These are phyloP conservation scores for Pyrocoelia pectoralis DNA, from an alignment of 2,888 invertebrate species.

Conservation along the genomic window DNA sequence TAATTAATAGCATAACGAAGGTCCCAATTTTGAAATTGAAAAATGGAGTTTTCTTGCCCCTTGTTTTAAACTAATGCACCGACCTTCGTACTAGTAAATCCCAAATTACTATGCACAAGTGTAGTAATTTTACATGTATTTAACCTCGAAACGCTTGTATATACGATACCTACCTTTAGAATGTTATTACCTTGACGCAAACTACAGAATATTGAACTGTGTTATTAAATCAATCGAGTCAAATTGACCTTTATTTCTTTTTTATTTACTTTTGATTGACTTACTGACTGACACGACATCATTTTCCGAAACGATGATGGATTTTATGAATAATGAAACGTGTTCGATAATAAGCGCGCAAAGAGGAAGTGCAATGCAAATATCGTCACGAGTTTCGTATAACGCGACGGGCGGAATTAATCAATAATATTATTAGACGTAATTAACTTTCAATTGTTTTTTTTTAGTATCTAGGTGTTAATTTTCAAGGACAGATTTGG, in stretches of 20 bases:
- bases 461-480: background rate
- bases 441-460: background rate
- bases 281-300: background rate
- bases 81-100: background rate
- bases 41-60: too few species aligned
- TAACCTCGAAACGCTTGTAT: slow-evolving; percentile 2
- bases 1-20: too few species aligned
- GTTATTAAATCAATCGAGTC: background rate
- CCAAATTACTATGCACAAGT: background rate
- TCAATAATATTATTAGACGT: background rate
- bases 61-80: too few species aligned
- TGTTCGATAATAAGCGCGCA: background rate
- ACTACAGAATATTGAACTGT: slow-evolving; percentile 2
- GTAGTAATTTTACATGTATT: slow-evolving; percentile 4
- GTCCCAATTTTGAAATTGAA: background rate
- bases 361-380: slow-evolving; percentile 1
- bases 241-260: background rate
- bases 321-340: slow-evolving; percentile 2
- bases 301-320: background rate
- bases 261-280: background rate
- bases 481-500: background rate
- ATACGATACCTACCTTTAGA: slow-evolving; percentile 5
- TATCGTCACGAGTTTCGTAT: background rate
- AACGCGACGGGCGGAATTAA: background rate
- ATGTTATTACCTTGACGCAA: slow-evolving; percentile 7